These are phyloP conservation scores for Cantharis lateralis DNA, from an alignment of 2,888 invertebrate genomes.

Conservation along the genomic window DNA sequence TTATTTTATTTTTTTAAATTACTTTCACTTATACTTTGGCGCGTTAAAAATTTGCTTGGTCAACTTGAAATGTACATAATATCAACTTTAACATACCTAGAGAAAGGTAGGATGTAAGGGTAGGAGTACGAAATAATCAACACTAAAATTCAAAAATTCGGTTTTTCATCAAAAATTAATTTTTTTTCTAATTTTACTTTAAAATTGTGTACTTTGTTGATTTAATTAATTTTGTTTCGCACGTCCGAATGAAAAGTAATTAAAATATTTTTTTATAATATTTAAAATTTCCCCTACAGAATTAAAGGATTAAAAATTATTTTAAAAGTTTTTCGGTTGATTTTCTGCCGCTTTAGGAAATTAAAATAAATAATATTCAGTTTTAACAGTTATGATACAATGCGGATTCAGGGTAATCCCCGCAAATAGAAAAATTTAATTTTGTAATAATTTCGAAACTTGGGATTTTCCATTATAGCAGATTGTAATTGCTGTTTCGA, in stretches of 20 bases:
- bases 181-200: neutral
- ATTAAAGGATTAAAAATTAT: too few species aligned
- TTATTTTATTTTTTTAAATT: slow-evolving; percentile 40
- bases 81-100: slow-evolving; percentile 8
- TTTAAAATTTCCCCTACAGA: too few species aligned
- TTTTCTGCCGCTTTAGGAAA: too few species aligned
- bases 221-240: too few species aligned
- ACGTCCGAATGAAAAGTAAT: too few species aligned
- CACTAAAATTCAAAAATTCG: neutral
- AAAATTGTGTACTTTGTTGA: too few species aligned
- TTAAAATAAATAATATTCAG: too few species aligned
- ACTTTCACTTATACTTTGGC: slow-evolving; percentile 22
- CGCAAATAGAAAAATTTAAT: neutral
- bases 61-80: slow-evolving; percentile 19
- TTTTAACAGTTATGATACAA: too few species aligned
- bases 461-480: neutral
- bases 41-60: slow-evolving; percentile 15
- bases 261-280: too few species aligned
- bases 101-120: slow-evolving; percentile 24
- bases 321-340: too few species aligned
- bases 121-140: slow-evolving; percentile 18
- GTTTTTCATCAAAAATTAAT: neutral
- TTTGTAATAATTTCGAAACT: neutral
- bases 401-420: too few species aligned
- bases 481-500: neutral